Conservation (phyloP, 2,113 vertebrate genomes). For the Phaethon lepturus region DNA sequence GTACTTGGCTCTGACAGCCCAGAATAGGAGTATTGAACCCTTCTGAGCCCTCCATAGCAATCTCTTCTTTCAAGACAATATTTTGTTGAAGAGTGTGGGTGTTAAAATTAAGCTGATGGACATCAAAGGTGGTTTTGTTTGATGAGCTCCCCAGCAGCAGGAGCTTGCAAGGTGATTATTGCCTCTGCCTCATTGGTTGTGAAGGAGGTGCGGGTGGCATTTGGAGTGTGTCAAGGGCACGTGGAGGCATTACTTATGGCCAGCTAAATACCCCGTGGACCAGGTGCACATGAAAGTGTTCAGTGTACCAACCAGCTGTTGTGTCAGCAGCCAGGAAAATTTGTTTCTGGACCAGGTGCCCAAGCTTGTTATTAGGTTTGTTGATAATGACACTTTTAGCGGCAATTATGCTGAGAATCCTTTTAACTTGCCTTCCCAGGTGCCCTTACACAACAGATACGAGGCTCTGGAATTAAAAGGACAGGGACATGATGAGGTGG, state of each 20-base stretch:
- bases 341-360: not conserved
- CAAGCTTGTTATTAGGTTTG: not conserved
- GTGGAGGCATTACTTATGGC: not conserved
- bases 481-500: too few relatives aligned
- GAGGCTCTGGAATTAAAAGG: too few relatives aligned
- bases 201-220: too few relatives aligned
- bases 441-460: too few relatives aligned
- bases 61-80: not conserved
- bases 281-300: not conserved
- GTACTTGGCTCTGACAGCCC: not conserved
- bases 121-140: not conserved
- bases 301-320: not conserved
- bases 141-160: not conserved
- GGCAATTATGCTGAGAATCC: not conserved
- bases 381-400: not conserved
- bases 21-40: not conserved
- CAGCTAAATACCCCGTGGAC: too few relatives aligned
- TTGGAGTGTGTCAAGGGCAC: too few relatives aligned
- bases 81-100: not conserved
- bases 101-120: not conserved
- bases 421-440: not conserved
- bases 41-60: not conserved
- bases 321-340: not conserved
- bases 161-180: not conserved
- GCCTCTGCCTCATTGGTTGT: not conserved